Conservation (phyloP, 2,113 vertebrate genomes). For the Kryptolebias marmoratus region DNA sequence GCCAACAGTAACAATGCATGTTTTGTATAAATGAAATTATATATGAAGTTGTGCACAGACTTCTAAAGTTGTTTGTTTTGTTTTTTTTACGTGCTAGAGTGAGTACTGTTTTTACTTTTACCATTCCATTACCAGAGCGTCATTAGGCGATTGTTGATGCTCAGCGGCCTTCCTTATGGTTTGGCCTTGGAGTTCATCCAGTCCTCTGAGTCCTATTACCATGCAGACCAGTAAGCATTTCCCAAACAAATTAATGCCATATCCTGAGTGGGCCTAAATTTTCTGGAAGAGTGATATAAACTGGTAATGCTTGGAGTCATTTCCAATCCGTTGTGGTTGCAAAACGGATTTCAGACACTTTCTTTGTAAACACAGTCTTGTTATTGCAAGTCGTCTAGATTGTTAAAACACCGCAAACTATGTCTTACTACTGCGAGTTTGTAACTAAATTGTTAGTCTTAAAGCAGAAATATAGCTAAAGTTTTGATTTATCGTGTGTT, state of each 20-base stretch:
- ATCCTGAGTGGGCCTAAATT: constrained; percentile 70
- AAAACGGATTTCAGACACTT: constrained; percentile 52
- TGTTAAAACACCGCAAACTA: not conserved
- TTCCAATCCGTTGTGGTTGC: constrained; percentile 50
- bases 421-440: too few species aligned
- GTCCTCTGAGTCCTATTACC: constrained; percentile 61
- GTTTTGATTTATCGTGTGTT: too few species aligned
- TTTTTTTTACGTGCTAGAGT: constrained; percentile 31
- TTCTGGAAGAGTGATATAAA: constrained; percentile 74
- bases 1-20: not conserved
- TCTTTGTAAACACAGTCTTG: constrained; percentile 36
- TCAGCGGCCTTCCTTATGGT: constrained; percentile 58
- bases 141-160: constrained; percentile 66
- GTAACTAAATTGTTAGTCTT: not conserved
- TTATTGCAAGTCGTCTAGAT: constrained; percentile 36
- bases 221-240: constrained; percentile 70
- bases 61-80: not conserved
- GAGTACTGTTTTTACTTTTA: constrained; percentile 55
- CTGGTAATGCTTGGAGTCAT: constrained; percentile 59
- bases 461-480: not conserved
- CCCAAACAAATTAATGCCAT: constrained; percentile 72
- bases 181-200: constrained; percentile 64
- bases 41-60: constrained; percentile 1
- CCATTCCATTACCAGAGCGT: constrained; percentile 66
- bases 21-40: not conserved